Base-by-base conservation (phyloP, 2,113 vertebrate genomes). In the Megatriorchis doriae region DNA sequence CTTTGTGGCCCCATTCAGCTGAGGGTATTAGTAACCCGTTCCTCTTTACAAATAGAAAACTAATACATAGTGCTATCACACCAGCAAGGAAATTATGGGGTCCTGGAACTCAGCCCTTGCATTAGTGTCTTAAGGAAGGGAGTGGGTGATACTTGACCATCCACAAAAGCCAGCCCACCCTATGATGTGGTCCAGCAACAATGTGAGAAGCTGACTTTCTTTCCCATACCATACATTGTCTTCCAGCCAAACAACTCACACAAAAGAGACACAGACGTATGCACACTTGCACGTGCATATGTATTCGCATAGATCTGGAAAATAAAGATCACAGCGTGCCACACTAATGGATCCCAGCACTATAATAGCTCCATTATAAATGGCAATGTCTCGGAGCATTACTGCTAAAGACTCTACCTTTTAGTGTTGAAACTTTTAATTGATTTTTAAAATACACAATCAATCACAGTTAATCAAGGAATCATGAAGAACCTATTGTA, bases 401-500 rank as follows among this genome's bases (percentile, higher is more conserved):
- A 86, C 79, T 90, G 85, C 95, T 95, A 85, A 94, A 91, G 93
- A 94, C 84, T 95, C 81, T 89, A 94, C 90, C 94, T 96, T 93
- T 87, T 89, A 93, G 81, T 34, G 59, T 42, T 81, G 83, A 94
- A 97, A 97, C 90, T 83, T 97, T 96, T 97, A 98, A 97, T 97
- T 97, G 96, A 94, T 96, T 97, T 97, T 86, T 94, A 93, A 96
- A 91, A 73, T 70, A 82, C 72, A 34, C 81, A 55, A 96, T 97
- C 88, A 93, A 96, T 96, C 96, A 96, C 89, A 71, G 87, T 96
- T 97, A 97, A 97, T 96, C 96, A 96, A 96, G 81, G 93, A 70
- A 95, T 95, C 84, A 88, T 91, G 93, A 95, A 96, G 96, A 97
- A 82, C 89, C 96, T 73, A 90, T 94, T 20, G 71, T 94, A 89